Conservation (phyloP, 2,797 vertebrate species). For the Cyprinella venusta region DNA sequence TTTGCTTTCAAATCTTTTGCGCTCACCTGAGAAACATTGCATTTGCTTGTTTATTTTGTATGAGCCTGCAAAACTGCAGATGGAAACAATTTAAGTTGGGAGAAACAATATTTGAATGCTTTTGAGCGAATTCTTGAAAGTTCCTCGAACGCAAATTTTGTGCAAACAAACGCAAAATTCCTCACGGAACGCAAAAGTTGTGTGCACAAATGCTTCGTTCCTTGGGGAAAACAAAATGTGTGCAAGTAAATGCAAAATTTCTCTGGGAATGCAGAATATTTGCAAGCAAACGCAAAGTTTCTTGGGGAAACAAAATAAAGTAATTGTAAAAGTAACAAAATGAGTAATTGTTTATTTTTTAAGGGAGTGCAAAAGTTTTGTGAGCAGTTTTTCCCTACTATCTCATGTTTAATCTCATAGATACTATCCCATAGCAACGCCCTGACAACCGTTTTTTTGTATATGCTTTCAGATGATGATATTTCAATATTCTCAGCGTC, state of each 20-base stretch:
- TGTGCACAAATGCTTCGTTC: neutral
- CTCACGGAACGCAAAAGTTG: neutral
- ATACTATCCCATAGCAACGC: neutral
- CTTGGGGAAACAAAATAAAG: neutral
- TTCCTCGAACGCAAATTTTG: neutral
- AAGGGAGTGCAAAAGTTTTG: neutral
- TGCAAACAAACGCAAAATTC: too few species aligned
- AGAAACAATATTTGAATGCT: neutral
- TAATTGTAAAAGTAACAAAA: too few species aligned
- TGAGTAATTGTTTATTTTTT: neutral
- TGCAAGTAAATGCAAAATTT: neutral
- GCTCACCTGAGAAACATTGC: neutral
- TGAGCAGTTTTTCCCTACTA: neutral
- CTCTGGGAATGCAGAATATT: neutral
- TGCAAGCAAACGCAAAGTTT: neutral
- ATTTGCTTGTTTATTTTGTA: neutral
- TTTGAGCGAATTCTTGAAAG: neutral
- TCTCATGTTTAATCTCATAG: neutral
- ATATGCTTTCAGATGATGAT: conserved; percentile 73
- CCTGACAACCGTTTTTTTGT: neutral
- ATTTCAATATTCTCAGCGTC: conserved; percentile 69
- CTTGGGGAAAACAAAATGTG: neutral
- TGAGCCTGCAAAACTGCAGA: neutral
- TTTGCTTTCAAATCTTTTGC: neutral
- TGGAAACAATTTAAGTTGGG: neutral